Percentiles rank a stretch among this genome's conserved stretches.
phyloP scores from a whole-genome alignment of 2,888 invertebrate species.

The Lasioglossum malachurum region DNA sequence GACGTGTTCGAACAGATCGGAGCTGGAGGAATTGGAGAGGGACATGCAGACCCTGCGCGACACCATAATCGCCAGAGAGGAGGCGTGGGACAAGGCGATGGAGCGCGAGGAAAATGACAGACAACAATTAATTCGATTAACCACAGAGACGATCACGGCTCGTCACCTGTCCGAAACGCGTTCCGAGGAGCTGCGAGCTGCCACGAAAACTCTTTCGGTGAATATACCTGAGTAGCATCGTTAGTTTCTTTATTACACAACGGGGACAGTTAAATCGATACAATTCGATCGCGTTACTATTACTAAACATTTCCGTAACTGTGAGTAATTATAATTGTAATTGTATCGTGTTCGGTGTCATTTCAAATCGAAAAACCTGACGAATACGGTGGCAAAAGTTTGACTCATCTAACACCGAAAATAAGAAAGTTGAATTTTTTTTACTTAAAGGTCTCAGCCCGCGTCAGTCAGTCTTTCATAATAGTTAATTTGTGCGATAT shows the following conservation, averaged over 20 bases:
- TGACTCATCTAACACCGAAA: no score
- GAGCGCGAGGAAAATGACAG: constrained; percentile 78
- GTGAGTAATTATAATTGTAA: no score
- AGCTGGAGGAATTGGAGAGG: constrained; percentile 77
- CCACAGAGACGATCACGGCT: constrained; percentile 75
- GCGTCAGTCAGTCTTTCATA: no score
- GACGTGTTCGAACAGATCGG: constrained; percentile 68
- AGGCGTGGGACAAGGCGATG: constrained; percentile 75
- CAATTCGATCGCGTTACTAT: no score
- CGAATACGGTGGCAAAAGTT: no score
- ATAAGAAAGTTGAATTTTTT: no score
- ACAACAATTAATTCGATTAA: constrained; percentile 78
- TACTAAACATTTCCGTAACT: not conserved
- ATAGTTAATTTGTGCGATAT: not conserved
- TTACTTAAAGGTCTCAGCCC: no score
- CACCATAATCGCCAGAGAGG: constrained; percentile 75
- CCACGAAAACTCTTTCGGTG: constrained; percentile 51
- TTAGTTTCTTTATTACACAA: not conserved
- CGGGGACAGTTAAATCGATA: no score
- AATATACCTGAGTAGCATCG: not conserved
- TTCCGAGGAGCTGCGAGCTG: constrained; percentile 72
- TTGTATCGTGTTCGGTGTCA: no score
- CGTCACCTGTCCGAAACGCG: constrained; percentile 79
- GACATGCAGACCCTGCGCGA: constrained; percentile 79
- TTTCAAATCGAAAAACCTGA: no score